Percentiles rank a stretch among this genome's conserved stretches.
Evolutionary conservation across 2,113 vertebrate species (phyloP).

Genomic region (Paracanthobrama guichenoti): DNA sequence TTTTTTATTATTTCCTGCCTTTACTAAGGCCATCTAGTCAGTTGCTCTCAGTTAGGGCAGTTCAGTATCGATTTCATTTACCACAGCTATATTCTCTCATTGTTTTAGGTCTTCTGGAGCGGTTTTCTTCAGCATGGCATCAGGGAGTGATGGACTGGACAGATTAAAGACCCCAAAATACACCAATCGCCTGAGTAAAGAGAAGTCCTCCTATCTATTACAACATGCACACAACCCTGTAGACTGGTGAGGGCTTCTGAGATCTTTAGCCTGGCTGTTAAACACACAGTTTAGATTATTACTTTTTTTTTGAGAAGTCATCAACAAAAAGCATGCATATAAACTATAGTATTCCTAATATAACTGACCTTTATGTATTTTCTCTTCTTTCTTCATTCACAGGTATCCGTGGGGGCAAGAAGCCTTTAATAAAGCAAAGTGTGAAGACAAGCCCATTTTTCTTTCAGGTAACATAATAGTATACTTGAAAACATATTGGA

Average conservation of each 20-base stretch:
- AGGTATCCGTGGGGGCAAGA: constrained; percentile 95
- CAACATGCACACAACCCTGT: constrained; percentile 95
- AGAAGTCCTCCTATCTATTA: constrained; percentile 89
- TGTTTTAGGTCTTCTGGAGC: constrained; percentile 63
- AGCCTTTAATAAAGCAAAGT: constrained; percentile 88
- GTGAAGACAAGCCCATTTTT: constrained; percentile 91
- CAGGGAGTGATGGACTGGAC: constrained; percentile 65
- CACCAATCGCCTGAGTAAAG: constrained; percentile 82
- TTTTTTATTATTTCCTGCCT: background rate
- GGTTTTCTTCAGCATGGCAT: constrained; percentile 77
- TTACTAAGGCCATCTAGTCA: background rate
- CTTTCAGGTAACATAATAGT: constrained; percentile 81
- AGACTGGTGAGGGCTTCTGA: constrained; percentile 82
- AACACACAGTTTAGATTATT: background rate
- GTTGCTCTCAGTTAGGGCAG: background rate
- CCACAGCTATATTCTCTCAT: background rate
- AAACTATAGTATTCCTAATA: background rate
- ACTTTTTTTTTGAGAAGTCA: background rate
- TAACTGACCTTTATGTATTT: background rate
- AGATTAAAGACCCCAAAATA: constrained; percentile 49
- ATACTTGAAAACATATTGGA: background rate
- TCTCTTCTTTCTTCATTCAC: background rate
- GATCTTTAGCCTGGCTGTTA: background rate
- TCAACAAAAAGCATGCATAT: background rate
- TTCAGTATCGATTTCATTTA: background rate